Conservation (phyloP, 1,140 invertebrate species). For the Zaprionus gabonicus region DNA sequence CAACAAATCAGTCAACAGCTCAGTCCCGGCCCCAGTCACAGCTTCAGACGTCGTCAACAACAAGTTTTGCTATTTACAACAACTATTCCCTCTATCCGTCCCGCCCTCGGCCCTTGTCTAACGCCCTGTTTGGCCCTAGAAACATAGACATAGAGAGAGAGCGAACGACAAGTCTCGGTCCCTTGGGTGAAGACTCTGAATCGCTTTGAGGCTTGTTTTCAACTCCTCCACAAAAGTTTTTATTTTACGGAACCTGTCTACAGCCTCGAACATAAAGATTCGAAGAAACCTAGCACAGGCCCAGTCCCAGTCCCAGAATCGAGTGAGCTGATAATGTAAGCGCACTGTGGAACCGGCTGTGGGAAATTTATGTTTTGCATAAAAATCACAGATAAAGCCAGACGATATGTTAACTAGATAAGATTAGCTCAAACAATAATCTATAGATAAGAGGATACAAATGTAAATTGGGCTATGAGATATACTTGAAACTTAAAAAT, state of each 20-base stretch:
- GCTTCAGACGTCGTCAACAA: conserved; percentile 41
- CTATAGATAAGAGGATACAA: not conserved
- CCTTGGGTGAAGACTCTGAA: conserved; percentile 25
- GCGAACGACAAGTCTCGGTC: conserved; percentile 9
- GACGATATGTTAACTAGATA: conserved; percentile 7
- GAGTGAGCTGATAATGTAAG: not conserved
- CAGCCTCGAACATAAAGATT: conserved; percentile 12
- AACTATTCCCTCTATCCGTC: conserved; percentile 2
- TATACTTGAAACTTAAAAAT: not conserved
- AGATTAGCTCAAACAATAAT: conserved; percentile 2
- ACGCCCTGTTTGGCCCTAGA: conserved; percentile 18
- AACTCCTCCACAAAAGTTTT: conserved; percentile 65
- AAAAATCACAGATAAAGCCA: conserved; percentile 4
- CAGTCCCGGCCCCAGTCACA: conserved; percentile 46
- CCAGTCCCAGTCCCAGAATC: conserved; percentile 14
- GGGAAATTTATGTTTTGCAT: conserved; percentile 6
- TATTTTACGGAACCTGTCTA: conserved; percentile 42
- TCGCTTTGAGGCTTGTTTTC: conserved; percentile 35
- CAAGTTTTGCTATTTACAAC: conserved; percentile 59
- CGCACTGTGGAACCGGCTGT: conserved; percentile 3
- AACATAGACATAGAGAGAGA: not conserved
- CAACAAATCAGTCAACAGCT: conserved; percentile 65
- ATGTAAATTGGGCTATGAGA: not conserved
- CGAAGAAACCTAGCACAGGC: conserved; percentile 4
- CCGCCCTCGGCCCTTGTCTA: conserved; percentile 4